Evolutionary conservation across 2,797 vertebrate species (phyloP), one percentile per base, ranked within the genome.

Genomic region (Pygocentrus nattereri): DNA sequence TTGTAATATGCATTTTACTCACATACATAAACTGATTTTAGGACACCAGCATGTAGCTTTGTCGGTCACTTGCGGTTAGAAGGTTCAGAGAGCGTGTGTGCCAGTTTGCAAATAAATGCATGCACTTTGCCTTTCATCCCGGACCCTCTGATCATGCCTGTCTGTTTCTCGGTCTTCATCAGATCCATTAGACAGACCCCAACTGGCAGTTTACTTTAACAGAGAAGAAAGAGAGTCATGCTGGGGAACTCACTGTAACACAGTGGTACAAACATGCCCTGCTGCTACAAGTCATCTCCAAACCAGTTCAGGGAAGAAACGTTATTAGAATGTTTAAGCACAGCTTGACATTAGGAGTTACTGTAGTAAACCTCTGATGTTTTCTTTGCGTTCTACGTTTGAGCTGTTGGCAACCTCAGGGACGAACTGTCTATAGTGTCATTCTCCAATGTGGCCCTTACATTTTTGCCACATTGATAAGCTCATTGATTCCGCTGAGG

Each of bases 401-500:
- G 38, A 38, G 38, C 8, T 2, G 38, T 38, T 8, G 0, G 12
- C 41, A 44, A n/a, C n/a, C n/a, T n/a, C n/a, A n/a, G n/a, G n/a
- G n/a, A n/a, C n/a, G n/a, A n/a, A 64, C 61, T 21, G 62, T 65
- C 19, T 19, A 10, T 10, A 12, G 19, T 67, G 31, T 73, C 8
- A 10, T 10, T 11, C 19, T 34, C 27, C 27, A 12, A 10, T 27
- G 8, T 12, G 59, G 34, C 77, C 70, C 67, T 77, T 70, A 61
- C 54, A 59, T 61, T 79, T 71, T 41, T 50, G 21, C 27, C 77
- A 79, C 68, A 59, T 79, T 67, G 70, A 61, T 59, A 71, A 41
- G n/a, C 23, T n/a, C 31, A 58, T 21, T 79, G 54, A 79, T 47
- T 79, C 68, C 59, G 8, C 27, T 49, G 38, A 72, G 68, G 16